These are phyloP conservation scores for Struthidea cinerea DNA, from an alignment of 2,113 vertebrate species.

Conservation along the genomic window DNA sequence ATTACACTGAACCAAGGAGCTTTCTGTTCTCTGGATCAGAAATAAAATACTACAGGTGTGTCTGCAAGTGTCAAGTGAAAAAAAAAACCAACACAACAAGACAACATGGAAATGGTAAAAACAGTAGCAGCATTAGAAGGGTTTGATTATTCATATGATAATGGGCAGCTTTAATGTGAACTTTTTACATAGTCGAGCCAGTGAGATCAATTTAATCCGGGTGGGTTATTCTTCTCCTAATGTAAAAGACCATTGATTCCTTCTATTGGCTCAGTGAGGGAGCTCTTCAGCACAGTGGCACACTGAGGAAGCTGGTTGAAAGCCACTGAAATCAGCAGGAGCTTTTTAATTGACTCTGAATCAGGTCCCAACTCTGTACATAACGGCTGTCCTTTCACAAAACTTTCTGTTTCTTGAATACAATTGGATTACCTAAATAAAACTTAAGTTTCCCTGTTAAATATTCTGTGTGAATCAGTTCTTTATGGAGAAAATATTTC, in stretches of 20 bases:
- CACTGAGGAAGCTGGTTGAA: constrained; percentile 48
- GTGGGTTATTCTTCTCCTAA: constrained; percentile 56
- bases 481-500: constrained; percentile 10
- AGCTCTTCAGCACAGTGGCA: constrained; percentile 34
- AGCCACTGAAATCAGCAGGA: constrained; percentile 57
- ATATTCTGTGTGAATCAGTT: not conserved
- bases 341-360: constrained; percentile 58
- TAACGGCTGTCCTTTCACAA: not conserved
- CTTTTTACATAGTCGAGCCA: constrained; percentile 5
- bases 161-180: constrained; percentile 41
- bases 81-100: not conserved
- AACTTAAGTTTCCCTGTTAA: not conserved
- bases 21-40: not conserved
- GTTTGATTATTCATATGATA: constrained; percentile 56
- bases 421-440: constrained; percentile 41
- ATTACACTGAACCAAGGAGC: not conserved
- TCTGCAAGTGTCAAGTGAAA: not conserved
- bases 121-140: not conserved
- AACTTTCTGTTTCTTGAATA: constrained; percentile 35
- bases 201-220: constrained; percentile 62
- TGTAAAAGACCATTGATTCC: constrained; percentile 61
- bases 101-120: constrained; percentile 2
- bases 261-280: constrained; percentile 26
- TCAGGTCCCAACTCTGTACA: constrained; percentile 31
- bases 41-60: constrained; percentile 21